phyloP scores from a whole-genome alignment of 2,888 invertebrate species.

The Choreutis nemorana region DNA sequence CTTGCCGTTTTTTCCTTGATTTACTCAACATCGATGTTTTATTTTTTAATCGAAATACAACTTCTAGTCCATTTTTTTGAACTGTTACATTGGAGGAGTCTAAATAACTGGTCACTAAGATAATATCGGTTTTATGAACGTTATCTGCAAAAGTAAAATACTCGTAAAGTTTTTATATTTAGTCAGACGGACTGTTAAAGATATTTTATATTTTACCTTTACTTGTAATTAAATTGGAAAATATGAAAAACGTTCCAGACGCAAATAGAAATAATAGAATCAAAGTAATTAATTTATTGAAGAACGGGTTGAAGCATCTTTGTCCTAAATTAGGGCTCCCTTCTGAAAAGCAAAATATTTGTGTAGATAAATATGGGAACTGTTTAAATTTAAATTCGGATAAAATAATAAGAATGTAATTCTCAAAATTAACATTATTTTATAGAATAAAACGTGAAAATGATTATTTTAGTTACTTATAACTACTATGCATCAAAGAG shows the following conservation, averaged over 20 bases:
- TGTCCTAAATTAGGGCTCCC: slow-evolving; percentile 11
- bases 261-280: slow-evolving; percentile 24
- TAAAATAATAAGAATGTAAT: too few species aligned
- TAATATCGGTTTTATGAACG: slow-evolving; percentile 28
- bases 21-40: slow-evolving; percentile 15
- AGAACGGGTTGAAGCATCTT: slow-evolving; percentile 26
- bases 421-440: too few species aligned
- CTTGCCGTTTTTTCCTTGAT: slow-evolving; percentile 26
- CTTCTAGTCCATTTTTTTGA: slow-evolving; percentile 22
- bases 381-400: too few species aligned
- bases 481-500: too few species aligned
- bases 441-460: too few species aligned
- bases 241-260: slow-evolving; percentile 24
- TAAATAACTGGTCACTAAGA: slow-evolving; percentile 28
- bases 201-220: slow-evolving; percentile 18
- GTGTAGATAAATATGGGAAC: too few species aligned
- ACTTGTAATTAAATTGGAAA: slow-evolving; percentile 24
- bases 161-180: not conserved
- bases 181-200: not conserved
- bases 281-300: slow-evolving; percentile 24
- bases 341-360: too few species aligned
- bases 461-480: too few species aligned
- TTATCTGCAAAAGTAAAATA: slow-evolving; percentile 19
- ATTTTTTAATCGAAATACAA: slow-evolving; percentile 29
- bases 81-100: slow-evolving; percentile 29